Conservation (phyloP, 2,888 invertebrate genomes). For the Eristalinus sepulchralis region DNA sequence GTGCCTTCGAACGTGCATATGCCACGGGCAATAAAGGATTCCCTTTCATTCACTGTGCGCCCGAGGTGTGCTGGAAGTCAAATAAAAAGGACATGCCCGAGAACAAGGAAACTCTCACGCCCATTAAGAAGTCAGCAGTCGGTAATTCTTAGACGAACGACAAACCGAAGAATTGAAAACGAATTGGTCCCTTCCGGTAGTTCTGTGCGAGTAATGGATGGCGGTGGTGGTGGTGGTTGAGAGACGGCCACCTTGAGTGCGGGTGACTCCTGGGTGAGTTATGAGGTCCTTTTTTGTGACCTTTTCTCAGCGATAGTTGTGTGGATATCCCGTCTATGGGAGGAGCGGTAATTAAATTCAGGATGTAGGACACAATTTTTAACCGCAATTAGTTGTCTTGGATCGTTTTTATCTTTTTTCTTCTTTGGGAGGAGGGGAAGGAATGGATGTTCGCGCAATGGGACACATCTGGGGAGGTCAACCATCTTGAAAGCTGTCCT, state of each 20-base stretch:
- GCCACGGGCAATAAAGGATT: conserved; percentile 28
- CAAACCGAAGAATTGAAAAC: conserved; percentile 62
- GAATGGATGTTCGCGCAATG: too few species aligned
- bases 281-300: conserved; percentile 39
- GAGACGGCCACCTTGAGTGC: conserved; percentile 53
- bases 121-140: conserved; percentile 63
- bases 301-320: conserved; percentile 11
- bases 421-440: neutral
- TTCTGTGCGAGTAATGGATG: conserved; percentile 12
- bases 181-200: conserved; percentile 67
- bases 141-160: conserved; percentile 46
- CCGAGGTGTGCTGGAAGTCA: conserved; percentile 57
- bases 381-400: conserved; percentile 34
- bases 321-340: conserved; percentile 6
- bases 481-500: too few species aligned
- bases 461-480: too few species aligned
- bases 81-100: conserved; percentile 56
- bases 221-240: conserved; percentile 19
- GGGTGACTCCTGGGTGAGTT: conserved; percentile 50
- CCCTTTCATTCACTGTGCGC: conserved; percentile 40
- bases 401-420: neutral
- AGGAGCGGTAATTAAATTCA: neutral
- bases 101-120: conserved; percentile 70
- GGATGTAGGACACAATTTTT: neutral
- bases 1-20: conserved; percentile 37